Percentiles rank a stretch among this genome's conserved stretches.
These are phyloP conservation scores for Andinoacara biseriatus DNA, from an alignment of 2,113 vertebrate genomes.

Conservation along the genomic window DNA sequence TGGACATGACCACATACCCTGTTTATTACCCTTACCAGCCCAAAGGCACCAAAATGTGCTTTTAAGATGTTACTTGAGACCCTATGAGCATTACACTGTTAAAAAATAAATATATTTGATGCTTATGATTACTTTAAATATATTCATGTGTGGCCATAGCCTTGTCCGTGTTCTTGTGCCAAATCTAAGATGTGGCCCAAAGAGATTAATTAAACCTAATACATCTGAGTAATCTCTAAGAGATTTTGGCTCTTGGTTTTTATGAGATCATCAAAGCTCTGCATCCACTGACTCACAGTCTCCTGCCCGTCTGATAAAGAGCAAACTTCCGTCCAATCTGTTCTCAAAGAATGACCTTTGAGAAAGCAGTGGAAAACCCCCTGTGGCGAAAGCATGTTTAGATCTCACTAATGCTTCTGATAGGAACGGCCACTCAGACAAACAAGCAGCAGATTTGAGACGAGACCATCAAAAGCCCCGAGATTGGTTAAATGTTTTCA, in stretches of 20 bases:
- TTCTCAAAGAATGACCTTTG: conserved; percentile 71
- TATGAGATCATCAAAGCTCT: conserved; percentile 67
- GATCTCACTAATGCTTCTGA: conserved; percentile 53
- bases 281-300: conserved; percentile 66
- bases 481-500: background rate
- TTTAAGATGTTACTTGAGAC: background rate
- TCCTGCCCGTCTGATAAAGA: conserved; percentile 66
- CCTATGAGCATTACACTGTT: background rate
- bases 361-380: conserved; percentile 54
- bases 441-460: conserved; percentile 48
- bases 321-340: conserved; percentile 68
- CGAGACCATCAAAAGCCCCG: background rate
- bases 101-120: conserved; percentile 5
- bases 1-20: background rate
- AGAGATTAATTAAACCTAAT: conserved; percentile 61
- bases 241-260: conserved; percentile 61
- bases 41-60: background rate
- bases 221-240: conserved; percentile 55
- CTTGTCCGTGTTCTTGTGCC: conserved; percentile 5
- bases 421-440: conserved; percentile 44
- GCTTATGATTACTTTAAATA: background rate
- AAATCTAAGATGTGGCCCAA: conserved; percentile 49
- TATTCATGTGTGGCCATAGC: conserved; percentile 1
- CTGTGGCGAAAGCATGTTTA: conserved; percentile 59
- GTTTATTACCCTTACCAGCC: background rate